Base-by-base conservation (phyloP, 2,113 vertebrate genomes). In the Caracal caracal region DNA sequence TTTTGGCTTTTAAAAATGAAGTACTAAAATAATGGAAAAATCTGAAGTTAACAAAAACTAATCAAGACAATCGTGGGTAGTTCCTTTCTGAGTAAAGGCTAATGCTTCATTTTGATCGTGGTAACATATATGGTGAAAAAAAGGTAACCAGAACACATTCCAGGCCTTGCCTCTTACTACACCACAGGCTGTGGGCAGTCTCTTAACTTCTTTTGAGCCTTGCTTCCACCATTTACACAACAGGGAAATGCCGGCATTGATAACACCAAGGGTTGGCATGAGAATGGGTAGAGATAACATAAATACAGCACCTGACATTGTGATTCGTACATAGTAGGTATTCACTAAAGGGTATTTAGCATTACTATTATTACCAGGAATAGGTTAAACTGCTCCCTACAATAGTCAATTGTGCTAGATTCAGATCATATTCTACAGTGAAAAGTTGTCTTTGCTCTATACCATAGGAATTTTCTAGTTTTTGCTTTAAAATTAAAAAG, bases 401-500 rank as follows among this genome's bases (percentile, higher is more conserved):
- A 8, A 30, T 1, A 51, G 13, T 28, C 40, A 30, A 17, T 1
- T 49, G 22, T 51, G 37, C 22, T 68, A 59, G 13, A 63, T 20
- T 65, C 40, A 65, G 37, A 90, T 75, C 47, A 70, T 26, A 76
- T 37, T 43, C 49, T 86, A 9, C 0, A n/a, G 33, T 95, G 22
- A 53, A 66, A 95, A 89, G 56, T 35, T 84, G 28, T 30, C 85
- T 95, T 78, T 10, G 1, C 79, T 94, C 40, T 85, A 40, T 28
- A 87, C 61, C 35, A 49, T n/a, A 49, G 15, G 65, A 12, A 49
- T 28, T 78, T 82, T 68, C 56, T 84, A 78, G 20, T 24, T n/a
- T 84, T 88, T 84, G 43, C 15, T 90, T 97, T 93, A 56, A 96
- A 92, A 89, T 93, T 49, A 80, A 53, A 88, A 75, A 13, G 33